These are phyloP conservation scores for Myripristis jacobus DNA, from an alignment of 2,797 vertebrate species.

Conservation along the genomic window DNA sequence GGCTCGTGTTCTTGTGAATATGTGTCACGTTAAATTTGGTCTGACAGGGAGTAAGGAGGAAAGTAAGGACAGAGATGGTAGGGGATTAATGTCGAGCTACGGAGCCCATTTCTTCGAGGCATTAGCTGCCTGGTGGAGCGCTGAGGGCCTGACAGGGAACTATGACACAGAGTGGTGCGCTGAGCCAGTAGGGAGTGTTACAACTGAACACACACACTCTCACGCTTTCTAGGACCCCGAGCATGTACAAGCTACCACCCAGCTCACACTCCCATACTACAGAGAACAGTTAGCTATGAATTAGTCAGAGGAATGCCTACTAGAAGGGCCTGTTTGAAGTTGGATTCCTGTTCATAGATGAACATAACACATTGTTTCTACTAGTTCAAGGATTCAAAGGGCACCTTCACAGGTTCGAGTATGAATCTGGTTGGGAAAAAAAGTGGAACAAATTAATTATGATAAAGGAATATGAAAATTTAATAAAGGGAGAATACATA, in stretches of 20 bases:
- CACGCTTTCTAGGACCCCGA: conserved; percentile 31
- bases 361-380: neutral
- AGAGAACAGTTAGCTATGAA: neutral
- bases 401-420: conserved; percentile 7
- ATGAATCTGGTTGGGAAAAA: conserved; percentile 8
- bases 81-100: conserved; percentile 77
- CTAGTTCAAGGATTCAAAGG: neutral
- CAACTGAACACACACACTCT: conserved; percentile 54
- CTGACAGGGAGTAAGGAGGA: conserved; percentile 70
- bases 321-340: neutral
- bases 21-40: conserved; percentile 81
- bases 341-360: neutral
- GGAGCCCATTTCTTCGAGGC: conserved; percentile 77
- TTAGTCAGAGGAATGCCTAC: conserved; percentile 1
- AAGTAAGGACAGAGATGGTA: conserved; percentile 73
- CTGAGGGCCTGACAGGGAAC: conserved; percentile 76
- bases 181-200: conserved; percentile 72
- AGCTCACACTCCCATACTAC: conserved; percentile 33
- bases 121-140: conserved; percentile 80
- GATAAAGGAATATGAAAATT: conserved; percentile 40
- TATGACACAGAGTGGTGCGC: conserved; percentile 62
- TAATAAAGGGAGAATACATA: conserved; percentile 48
- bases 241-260: conserved; percentile 34
- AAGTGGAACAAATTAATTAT: conserved; percentile 30
- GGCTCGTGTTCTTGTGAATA: conserved; percentile 77